Base-by-base conservation (phyloP, 2,113 vertebrate genomes). In the Dasyornis broadbenti region DNA sequence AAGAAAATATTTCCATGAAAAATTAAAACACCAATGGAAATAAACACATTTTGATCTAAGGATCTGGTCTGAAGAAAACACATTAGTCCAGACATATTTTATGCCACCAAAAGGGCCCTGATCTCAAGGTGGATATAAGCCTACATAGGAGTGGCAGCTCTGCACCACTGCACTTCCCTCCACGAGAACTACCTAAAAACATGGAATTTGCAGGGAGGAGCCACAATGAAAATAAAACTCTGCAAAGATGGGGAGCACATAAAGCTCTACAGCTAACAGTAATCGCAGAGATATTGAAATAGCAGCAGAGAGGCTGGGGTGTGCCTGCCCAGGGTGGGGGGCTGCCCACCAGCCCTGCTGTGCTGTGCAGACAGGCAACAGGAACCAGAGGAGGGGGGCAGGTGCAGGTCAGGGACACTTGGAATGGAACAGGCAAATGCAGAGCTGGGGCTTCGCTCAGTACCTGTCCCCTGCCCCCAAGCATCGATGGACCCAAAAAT, bases 371-470 rank as follows among this genome's bases (percentile, higher is more conserved):
- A 31, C 15, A 52, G 26, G 44, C 22, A 52, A 65, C 47, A 47
- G 17, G 24, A 13, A 14, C 39, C 39, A 27, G 23, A 10, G 9
- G 4, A 78, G 26, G 0, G 0, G 26, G 37, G 30, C 1, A 1
- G 23, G 20, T 5, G 2, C 2, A 0, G 27, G 31, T 23, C 0
- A 6, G 61, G 21, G 23, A 13, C 18, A 31, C 14, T 27, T 31
- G 23, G 27, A 5, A 4, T 21, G 33, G 49, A 80, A 42, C 18
- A 15, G 20, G 22, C 2, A 77, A 54, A 64, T 4, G 15, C 15
- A 45, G 44, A 65, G 45, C 26, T 8, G 2, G 33, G 14, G 50
- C 30, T 70, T 78, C 40, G 13, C 54, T 60, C 1, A 0, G 14
- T 6, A 8, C 20, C n/a, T 33, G 19, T 13, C 7, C 5, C 40